Percentiles rank a stretch among this genome's conserved stretches.
Conservation (phyloP, 2,797 vertebrate genomes). For the Rhodeus uyekii region DNA sequence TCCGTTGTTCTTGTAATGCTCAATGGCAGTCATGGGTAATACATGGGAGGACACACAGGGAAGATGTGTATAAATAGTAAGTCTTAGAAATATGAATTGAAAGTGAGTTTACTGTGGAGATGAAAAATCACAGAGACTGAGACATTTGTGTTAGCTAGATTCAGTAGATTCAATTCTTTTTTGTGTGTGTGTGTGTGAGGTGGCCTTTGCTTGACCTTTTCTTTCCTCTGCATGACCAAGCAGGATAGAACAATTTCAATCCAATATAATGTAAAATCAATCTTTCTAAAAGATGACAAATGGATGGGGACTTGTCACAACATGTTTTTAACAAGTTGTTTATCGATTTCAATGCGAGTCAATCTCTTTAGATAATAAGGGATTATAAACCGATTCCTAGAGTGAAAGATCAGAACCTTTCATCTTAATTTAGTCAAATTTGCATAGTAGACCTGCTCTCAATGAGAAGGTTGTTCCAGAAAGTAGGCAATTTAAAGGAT, state of each 20-base stretch:
- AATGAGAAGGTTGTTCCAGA: not conserved
- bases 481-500: not conserved
- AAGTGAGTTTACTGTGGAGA: conserved; percentile 16
- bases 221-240: not conserved
- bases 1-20: conserved; percentile 40
- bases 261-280: not conserved
- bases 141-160: conserved; percentile 18
- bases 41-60: not conserved
- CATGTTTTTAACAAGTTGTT: conserved; percentile 26
- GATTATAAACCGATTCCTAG: not conserved
- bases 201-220: conserved; percentile 41
- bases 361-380: not conserved
- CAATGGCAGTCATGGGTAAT: conserved; percentile 15
- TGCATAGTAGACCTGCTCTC: not conserved
- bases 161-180: not conserved
- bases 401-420: conserved; percentile 20
- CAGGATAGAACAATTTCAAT: conserved; percentile 34
- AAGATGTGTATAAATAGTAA: conserved; percentile 26
- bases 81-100: conserved; percentile 27
- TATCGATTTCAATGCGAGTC: not conserved
- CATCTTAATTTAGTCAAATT: conserved; percentile 14
- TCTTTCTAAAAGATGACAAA: conserved; percentile 24
- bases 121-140: conserved; percentile 7
- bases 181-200: not conserved
- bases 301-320: not conserved